Conservation (phyloP, 2,797 vertebrate genomes). For the Nyctibius grandis region DNA sequence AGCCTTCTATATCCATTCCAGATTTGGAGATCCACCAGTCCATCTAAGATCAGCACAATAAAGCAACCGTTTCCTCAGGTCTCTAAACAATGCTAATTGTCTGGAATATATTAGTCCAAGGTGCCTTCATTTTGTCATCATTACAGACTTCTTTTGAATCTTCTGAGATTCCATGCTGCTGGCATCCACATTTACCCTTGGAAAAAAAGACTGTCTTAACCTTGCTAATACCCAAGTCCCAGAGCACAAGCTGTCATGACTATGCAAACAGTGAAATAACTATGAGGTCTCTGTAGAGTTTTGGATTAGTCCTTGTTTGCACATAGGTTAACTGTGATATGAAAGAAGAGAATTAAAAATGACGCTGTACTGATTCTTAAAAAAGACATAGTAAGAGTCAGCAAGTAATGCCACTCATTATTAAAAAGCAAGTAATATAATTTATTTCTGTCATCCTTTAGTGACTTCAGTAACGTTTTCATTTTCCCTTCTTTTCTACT, state of each 20-base stretch:
- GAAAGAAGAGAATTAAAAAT: constrained; percentile 22
- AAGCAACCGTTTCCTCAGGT: not conserved
- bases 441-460: not conserved
- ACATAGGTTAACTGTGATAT: constrained; percentile 45
- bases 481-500: not conserved
- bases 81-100: not conserved
- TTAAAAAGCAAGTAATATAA: not conserved
- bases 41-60: not conserved
- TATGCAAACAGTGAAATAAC: constrained; percentile 53
- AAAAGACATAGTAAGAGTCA: not conserved
- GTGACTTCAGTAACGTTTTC: not conserved
- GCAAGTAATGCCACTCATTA: not conserved
- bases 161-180: not conserved
- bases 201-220: constrained; percentile 34
- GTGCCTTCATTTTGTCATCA: not conserved
- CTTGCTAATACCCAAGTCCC: constrained; percentile 28
- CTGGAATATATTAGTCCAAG: not conserved
- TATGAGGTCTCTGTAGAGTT: constrained; percentile 28
- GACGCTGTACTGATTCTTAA: not conserved
- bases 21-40: not conserved
- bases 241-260: constrained; percentile 41
- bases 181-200: constrained; percentile 33
- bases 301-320: constrained; percentile 51
- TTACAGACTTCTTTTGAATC: not conserved
- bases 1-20: not conserved